Base-by-base conservation (phyloP, 2,113 vertebrate genomes). In the Grus americana region DNA sequence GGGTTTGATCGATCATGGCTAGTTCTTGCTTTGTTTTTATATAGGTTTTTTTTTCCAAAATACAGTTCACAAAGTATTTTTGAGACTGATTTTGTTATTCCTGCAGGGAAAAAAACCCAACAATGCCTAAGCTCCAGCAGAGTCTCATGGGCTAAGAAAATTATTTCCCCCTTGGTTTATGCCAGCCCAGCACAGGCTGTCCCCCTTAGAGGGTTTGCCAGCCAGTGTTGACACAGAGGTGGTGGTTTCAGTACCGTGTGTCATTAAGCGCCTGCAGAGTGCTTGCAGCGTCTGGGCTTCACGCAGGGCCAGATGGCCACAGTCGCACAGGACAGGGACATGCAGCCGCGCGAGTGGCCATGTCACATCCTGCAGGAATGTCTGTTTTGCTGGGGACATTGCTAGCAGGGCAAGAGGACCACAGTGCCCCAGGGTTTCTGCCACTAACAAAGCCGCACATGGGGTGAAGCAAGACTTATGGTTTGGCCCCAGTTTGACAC, bases 51-150 rank as follows among this genome's bases (percentile, higher is more conserved):
- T 38, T 47, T 61, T 52, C 20, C 57, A 79, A 87, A 81, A n/a
- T 16, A 7, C 7, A 83, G 42, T 70, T 82, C 32, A 90, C 9
- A 24, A 81, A 86, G 11, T 49, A 32, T 68, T 81, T 89, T 83
- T 82, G 42, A 90, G 40, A n/a, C 30, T 30, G 52, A 44, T 59
- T 92, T 90, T 80, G 22, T 67, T 83, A 63, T 11, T 90, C 42
- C 47, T 44, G 12, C 1, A 11, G 17, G 30, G 30, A 4, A 2
- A 32, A 26, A 66, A 24, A 30, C 2, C 0, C 2, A 9, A 27
- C 10, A 59, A 5, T 14, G 21, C n/a, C 65, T 44, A 20, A 72
- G 52, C 14, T 89, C 36, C 73, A 82, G 19, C 13, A 73, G 57
- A 91, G 73, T 66, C 38, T 85, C 29, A 10, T 7, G n/a, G 24